Evolutionary conservation across 2,797 vertebrate genomes (phyloP).

Genomic region (Galaxias olidus): DNA sequence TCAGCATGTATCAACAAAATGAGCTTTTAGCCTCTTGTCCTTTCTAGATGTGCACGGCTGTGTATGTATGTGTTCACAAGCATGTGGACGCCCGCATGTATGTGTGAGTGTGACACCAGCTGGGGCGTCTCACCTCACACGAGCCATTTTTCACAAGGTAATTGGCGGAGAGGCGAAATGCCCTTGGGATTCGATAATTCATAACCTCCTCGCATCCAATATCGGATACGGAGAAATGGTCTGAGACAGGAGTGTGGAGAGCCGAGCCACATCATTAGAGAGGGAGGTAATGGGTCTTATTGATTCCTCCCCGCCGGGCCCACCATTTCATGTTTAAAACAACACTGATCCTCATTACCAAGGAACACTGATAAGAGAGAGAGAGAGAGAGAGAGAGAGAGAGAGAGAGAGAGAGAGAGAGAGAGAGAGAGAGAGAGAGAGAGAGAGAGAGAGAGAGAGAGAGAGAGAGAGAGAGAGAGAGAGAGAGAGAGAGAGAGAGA

Average conservation of each 20-base stretch:
- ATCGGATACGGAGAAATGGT: constrained; percentile 75
- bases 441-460: constrained; percentile 9
- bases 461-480: not conserved
- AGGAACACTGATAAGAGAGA: constrained; percentile 58
- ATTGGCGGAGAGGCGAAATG: constrained; percentile 72
- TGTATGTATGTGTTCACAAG: constrained; percentile 6
- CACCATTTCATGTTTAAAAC: constrained; percentile 85
- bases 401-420: constrained; percentile 36
- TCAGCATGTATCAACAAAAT: too few species aligned
- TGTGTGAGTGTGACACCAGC: constrained; percentile 51
- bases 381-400: constrained; percentile 7
- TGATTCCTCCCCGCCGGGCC: constrained; percentile 72
- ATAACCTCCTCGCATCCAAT: constrained; percentile 80
- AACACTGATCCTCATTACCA: constrained; percentile 83
- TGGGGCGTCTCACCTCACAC: constrained; percentile 52
- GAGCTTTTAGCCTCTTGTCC: not conserved
- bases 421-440: constrained; percentile 8
- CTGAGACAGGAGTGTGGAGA: constrained; percentile 62
- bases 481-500: not conserved
- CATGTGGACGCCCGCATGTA: constrained; percentile 18
- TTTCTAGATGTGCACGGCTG: not conserved
- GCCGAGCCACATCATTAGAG: constrained; percentile 73
- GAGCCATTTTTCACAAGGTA: constrained; percentile 76
- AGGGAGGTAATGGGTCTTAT: constrained; percentile 79
- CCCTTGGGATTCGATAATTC: constrained; percentile 81